Base-by-base conservation (phyloP, 2,797 vertebrate genomes). In the Tauraco hartlaubi region DNA sequence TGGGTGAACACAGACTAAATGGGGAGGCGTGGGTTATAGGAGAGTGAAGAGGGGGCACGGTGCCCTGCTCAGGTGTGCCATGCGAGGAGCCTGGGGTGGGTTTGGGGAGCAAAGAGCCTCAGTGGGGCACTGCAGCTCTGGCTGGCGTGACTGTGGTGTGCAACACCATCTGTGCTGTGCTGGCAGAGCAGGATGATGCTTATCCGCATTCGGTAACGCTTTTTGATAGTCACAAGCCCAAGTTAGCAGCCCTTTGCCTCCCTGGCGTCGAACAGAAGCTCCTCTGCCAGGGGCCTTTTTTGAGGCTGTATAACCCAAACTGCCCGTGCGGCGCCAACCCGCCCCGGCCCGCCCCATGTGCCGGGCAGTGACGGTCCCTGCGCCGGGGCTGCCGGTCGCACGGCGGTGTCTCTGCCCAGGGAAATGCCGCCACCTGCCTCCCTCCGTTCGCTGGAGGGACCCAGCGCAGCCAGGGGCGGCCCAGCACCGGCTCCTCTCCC, bases 1-100 rank as follows among this genome's bases (percentile, higher is more conserved):
- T 10, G 62, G 5, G 6, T 51, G 28, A 58, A 41, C 0, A 2
- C 39, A 16, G 56, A 10, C 25, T 28, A 21, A 52, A 12, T 1
- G 66, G 43, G 4, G 43, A 58, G 52, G 13, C 1, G 3, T 1
- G 15, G 9, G 29, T 39, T 29, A 17, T 9, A n/a, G 43, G 33
- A 41, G 56, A 55, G 71, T 29, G 66, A 49, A 64, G 76, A 55
- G 3, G 46, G 59, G 26, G 76, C 48, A 49, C 0, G 1, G n/a
- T 31, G 48, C n/a, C 41, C 12, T 1, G 3, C 37, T 9, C 49
- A 21, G 62, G 43, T 0, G 0, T 3, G 51, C 4, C 3, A 6
- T 1, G 61, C 2, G 1, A 20, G 56, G 43, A 21, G 28, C 48
- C 5, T 41, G 3, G 14, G 31, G 39, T 35, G 82, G 9, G 28